A percentile compares a stretch with the other conserved stretches of the same genome.
Conservation (phyloP, 2,113 vertebrate genomes). For the Myotis yumanensis region DNA sequence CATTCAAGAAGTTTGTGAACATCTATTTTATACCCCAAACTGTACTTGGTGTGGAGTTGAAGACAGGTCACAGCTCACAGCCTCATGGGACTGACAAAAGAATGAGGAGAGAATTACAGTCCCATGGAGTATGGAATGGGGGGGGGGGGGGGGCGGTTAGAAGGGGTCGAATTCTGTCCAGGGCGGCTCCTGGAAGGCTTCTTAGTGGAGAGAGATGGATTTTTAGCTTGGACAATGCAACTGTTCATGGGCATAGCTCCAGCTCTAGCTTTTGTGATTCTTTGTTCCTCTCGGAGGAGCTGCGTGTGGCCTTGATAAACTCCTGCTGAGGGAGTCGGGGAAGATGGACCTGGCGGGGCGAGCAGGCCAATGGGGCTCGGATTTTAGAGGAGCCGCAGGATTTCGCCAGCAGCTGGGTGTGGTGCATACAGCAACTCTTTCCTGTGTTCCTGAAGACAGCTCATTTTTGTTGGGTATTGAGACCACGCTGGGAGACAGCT, state of each 20-base stretch:
- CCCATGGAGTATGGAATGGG: neutral
- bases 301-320: neutral
- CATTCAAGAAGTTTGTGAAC: neutral
- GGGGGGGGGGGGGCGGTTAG: too few species aligned
- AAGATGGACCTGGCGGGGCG: too few species aligned
- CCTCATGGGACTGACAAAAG: neutral
- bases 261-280: neutral
- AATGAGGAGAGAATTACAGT: neutral
- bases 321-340: neutral
- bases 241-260: neutral
- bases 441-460: neutral
- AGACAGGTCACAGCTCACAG: neutral
- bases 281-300: neutral
- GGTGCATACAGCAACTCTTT: too few species aligned
- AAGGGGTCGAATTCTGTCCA: neutral
- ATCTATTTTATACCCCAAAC: fast-evolving
- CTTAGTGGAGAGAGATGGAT: neutral
- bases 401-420: neutral
- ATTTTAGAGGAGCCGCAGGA: neutral
- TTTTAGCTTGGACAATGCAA: neutral
- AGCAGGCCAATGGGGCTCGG: neutral
- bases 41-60: neutral
- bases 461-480: neutral
- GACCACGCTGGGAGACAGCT: neutral
- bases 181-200: neutral